Evolutionary conservation across 2,113 vertebrate species (phyloP).

Genomic region (Microcebus jonahi): DNA sequence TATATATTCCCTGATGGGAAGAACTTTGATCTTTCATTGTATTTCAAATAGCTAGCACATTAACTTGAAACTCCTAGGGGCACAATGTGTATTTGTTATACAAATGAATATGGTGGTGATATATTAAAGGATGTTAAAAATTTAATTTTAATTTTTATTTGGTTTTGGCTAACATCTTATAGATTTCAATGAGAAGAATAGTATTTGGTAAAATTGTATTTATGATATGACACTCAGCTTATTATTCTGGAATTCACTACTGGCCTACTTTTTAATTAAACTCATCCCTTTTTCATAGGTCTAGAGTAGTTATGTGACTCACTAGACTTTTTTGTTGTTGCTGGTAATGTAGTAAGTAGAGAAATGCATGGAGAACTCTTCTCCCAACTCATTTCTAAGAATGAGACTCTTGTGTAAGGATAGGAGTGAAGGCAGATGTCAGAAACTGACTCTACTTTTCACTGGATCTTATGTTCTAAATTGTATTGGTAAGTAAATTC

Average conservation of each 20-base stretch:
- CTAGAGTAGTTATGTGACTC: neutral
- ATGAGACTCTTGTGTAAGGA: neutral
- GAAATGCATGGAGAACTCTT: neutral
- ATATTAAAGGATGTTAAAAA: neutral
- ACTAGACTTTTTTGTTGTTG: neutral
- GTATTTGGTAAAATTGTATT: neutral
- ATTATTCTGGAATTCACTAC: neutral
- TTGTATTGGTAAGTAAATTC: conserved; percentile 1
- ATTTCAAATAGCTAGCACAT: neutral
- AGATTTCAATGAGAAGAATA: neutral
- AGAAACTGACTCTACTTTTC: neutral
- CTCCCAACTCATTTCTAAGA: conserved; percentile 31
- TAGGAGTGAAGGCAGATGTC: neutral
- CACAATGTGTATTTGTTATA: neutral
- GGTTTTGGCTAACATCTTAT: neutral
- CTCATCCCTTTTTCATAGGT: neutral
- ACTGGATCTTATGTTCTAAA: neutral
- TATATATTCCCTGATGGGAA: neutral
- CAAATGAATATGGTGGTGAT: neutral
- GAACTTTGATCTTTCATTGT: neutral
- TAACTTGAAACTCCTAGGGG: neutral
- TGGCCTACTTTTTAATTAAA: conserved; percentile 25
- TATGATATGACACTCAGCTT: neutral
- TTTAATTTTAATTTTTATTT: neutral
- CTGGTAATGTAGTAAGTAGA: neutral